These are phyloP conservation scores for Macrochelys suwanniensis DNA, from an alignment of 2,797 vertebrate species.

Conservation along the genomic window DNA sequence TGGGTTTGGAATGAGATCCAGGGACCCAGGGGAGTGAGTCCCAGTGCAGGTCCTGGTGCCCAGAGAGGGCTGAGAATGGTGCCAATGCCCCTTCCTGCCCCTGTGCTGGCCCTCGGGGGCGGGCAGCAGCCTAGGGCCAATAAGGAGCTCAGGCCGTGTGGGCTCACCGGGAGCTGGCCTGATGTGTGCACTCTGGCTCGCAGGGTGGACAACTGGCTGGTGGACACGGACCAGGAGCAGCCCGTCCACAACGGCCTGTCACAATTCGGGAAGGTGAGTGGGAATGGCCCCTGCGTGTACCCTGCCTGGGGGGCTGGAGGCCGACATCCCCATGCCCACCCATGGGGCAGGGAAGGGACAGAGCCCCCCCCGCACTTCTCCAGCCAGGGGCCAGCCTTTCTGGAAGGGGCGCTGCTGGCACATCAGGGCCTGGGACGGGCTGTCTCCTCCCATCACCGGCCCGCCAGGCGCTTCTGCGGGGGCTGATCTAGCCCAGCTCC, in stretches of 20 bases:
- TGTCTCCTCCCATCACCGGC: too few species aligned
- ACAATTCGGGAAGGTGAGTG: slow-evolving; percentile 89
- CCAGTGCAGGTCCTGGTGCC: too few species aligned
- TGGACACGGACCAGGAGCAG: slow-evolving; percentile 82
- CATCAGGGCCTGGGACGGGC: too few species aligned
- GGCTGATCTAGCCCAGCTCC: too few species aligned
- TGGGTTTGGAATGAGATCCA: background rate
- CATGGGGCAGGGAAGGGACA: too few species aligned
- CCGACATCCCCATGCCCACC: background rate
- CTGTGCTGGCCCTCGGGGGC: background rate
- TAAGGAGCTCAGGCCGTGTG: accelerated
- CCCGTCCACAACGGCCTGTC: slow-evolving; percentile 87
- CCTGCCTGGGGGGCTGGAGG: background rate
- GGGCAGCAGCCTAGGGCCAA: background rate
- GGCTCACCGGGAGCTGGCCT: background rate
- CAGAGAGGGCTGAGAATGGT: background rate
- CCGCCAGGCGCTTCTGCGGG: too few species aligned
- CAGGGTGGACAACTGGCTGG: slow-evolving; percentile 96
- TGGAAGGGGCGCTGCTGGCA: background rate
- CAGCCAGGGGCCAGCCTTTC: background rate
- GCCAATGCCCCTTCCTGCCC: background rate
- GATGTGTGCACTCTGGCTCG: accelerated
- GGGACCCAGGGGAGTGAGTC: too few species aligned
- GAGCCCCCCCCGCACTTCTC: background rate
- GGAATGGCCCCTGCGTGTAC: background rate